A percentile compares a stretch with the other conserved stretches of the same genome.
These are phyloP conservation scores for Meiosimyza platycephala DNA, from an alignment of 2,888 invertebrate genomes.

Conservation along the genomic window DNA sequence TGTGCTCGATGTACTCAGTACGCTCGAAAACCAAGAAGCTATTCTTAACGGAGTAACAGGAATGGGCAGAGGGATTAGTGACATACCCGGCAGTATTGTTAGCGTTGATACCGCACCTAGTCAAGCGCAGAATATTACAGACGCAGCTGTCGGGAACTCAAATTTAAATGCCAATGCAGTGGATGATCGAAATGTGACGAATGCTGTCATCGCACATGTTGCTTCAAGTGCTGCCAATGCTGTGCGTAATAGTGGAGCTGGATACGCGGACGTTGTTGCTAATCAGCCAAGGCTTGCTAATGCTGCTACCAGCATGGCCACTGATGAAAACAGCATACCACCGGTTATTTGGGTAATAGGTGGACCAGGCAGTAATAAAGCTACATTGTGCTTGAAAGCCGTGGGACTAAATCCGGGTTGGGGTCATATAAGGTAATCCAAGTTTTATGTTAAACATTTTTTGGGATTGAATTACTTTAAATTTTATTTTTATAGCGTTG, in stretches of 20 bases:
- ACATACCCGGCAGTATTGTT: slow-evolving; percentile 75
- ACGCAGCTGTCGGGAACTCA: slow-evolving; percentile 48
- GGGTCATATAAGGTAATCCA: slow-evolving; percentile 75
- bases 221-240: slow-evolving; percentile 49
- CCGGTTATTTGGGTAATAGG: slow-evolving; percentile 77
- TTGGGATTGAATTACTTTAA: too few species aligned
- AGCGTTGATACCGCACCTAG: slow-evolving; percentile 72
- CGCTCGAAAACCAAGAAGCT: slow-evolving; percentile 74
- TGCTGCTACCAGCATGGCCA: slow-evolving; percentile 48
- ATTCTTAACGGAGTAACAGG: slow-evolving; percentile 74
- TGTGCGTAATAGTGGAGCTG: slow-evolving; percentile 28
- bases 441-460: background rate
- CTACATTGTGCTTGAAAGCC: slow-evolving; percentile 80
- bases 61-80: slow-evolving; percentile 69
- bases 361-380: slow-evolving; percentile 93
- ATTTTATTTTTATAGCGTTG: slow-evolving; percentile 70
- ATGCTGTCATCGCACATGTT: slow-evolving; percentile 49
- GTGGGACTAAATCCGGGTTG: slow-evolving; percentile 77
- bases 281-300: slow-evolving; percentile 52
- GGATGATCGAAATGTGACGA: slow-evolving; percentile 47
- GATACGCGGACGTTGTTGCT: slow-evolving; percentile 50
- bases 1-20: slow-evolving; percentile 80
- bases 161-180: slow-evolving; percentile 43
- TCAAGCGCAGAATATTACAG: slow-evolving; percentile 65
- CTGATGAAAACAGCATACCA: slow-evolving; percentile 54